These are phyloP conservation scores for Smittia sp. DNA, from an alignment of 2,888 invertebrate genomes.

Conservation along the genomic window DNA sequence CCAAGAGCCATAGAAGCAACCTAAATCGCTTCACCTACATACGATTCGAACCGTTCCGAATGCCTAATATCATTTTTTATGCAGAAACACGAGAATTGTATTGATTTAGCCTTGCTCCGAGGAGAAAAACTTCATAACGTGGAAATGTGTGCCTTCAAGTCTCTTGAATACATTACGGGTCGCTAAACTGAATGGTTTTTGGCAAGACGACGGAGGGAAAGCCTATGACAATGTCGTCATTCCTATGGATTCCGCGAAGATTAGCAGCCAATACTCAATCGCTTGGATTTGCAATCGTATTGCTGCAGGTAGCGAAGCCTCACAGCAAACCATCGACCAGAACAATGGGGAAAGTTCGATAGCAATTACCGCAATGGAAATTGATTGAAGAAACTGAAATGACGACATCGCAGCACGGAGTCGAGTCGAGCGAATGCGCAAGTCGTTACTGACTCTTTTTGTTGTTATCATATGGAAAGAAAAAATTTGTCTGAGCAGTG, in stretches of 20 bases:
- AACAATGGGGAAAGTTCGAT: constrained; percentile 12
- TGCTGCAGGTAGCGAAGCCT: background rate
- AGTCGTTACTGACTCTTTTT: constrained; percentile 13
- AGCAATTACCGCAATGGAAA: background rate
- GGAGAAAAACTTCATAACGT: background rate
- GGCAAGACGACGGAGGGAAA: constrained; percentile 5
- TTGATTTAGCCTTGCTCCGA: constrained; percentile 35
- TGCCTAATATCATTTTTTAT: constrained; percentile 19
- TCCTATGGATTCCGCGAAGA: constrained; percentile 19
- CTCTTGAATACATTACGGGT: background rate
- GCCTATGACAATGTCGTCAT: background rate
- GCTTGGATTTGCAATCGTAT: background rate
- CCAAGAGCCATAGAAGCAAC: constrained; percentile 30
- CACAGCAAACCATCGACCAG: background rate
- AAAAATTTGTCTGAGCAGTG: constrained; percentile 5
- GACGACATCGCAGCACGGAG: background rate
- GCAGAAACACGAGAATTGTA: constrained; percentile 27
- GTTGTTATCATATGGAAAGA: constrained; percentile 1
- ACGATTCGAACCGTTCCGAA: constrained; percentile 18
- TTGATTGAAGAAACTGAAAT: background rate
- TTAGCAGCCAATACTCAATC: background rate
- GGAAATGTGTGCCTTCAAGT: background rate
- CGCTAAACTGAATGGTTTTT: background rate
- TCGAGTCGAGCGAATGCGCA: background rate
- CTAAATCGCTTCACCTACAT: constrained; percentile 39